Percentiles rank a stretch among this genome's conserved stretches.
Conservation (phyloP, 2,113 vertebrate genomes). For the Phylloscopus trochiloides region DNA sequence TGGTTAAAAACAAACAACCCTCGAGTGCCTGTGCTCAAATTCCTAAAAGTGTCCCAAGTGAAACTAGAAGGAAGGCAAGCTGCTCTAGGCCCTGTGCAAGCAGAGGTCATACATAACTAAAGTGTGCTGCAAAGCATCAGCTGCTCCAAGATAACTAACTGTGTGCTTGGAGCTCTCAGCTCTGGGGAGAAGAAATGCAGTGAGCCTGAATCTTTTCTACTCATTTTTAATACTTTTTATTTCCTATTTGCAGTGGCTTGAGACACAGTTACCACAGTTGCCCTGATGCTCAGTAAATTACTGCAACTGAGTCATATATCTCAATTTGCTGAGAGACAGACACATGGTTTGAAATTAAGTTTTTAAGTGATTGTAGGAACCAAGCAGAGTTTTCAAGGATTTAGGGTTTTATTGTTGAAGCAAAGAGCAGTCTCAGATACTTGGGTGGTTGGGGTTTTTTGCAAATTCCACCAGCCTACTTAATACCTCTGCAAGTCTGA, state of each 20-base stretch:
- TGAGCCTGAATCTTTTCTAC: neutral
- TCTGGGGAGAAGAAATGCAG: neutral
- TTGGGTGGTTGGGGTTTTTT: neutral
- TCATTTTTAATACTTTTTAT: neutral
- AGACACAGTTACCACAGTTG: neutral
- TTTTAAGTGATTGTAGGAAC: neutral
- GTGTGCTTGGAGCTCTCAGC: neutral
- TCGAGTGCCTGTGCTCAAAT: neutral
- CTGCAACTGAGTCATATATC: neutral
- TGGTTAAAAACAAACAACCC: neutral
- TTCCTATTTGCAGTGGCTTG: neutral
- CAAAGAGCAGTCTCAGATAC: neutral
- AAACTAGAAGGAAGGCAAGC: neutral
- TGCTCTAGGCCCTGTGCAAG: neutral
- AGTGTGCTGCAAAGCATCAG: neutral
- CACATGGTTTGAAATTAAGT: neutral
- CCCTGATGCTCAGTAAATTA: neutral
- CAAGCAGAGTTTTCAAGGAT: neutral
- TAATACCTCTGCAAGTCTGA: slow-evolving; percentile 46
- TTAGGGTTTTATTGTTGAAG: neutral
- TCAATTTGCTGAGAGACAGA: neutral
- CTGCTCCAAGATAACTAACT: neutral
- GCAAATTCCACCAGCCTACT: slow-evolving; percentile 7
- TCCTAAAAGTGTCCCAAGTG: neutral
- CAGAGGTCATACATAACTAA: neutral